A percentile compares a stretch with the other conserved stretches of the same genome.
phyloP scores from a whole-genome alignment of 2,888 invertebrate genomes.

The Leptarthrus brevirostris region DNA sequence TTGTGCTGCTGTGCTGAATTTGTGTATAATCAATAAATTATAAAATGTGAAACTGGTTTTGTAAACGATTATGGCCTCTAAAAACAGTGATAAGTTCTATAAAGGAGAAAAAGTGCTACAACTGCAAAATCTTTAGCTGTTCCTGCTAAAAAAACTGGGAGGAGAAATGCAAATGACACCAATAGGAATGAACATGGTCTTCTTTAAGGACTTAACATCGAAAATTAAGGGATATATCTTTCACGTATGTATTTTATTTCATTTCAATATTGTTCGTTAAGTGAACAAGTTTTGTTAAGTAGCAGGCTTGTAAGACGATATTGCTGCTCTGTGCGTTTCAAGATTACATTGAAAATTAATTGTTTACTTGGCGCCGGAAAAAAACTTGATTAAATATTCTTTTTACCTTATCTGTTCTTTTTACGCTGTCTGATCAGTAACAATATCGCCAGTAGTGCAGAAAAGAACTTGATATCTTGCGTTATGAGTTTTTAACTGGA shows the following conservation, averaged over 20 bases:
- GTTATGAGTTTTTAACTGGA: no score
- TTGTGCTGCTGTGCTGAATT: background rate
- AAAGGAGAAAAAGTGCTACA: slow-evolving; percentile 16
- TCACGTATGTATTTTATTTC: slow-evolving; percentile 62
- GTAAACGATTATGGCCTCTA: slow-evolving; percentile 2
- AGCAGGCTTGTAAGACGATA: background rate
- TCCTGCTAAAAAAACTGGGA: no score
- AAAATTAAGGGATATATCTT: slow-evolving; percentile 66
- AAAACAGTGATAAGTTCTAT: background rate
- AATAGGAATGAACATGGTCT: slow-evolving; percentile 66
- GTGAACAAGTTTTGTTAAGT: background rate
- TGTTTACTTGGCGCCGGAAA: background rate
- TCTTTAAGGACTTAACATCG: slow-evolving; percentile 66
- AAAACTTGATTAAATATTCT: no score
- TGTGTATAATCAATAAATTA: slow-evolving; percentile 24
- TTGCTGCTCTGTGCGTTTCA: background rate
- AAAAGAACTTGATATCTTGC: background rate
- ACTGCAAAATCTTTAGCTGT: background rate
- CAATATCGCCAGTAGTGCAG: background rate
- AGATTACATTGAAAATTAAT: background rate
- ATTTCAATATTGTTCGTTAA: slow-evolving; percentile 9
- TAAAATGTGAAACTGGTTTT: slow-evolving; percentile 26
- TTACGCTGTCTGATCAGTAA: background rate
- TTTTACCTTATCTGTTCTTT: background rate
- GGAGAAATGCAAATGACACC: slow-evolving; percentile 61